Evolutionary conservation across 2,797 vertebrate genomes (phyloP).

Genomic region (Gallinago stenura): DNA sequence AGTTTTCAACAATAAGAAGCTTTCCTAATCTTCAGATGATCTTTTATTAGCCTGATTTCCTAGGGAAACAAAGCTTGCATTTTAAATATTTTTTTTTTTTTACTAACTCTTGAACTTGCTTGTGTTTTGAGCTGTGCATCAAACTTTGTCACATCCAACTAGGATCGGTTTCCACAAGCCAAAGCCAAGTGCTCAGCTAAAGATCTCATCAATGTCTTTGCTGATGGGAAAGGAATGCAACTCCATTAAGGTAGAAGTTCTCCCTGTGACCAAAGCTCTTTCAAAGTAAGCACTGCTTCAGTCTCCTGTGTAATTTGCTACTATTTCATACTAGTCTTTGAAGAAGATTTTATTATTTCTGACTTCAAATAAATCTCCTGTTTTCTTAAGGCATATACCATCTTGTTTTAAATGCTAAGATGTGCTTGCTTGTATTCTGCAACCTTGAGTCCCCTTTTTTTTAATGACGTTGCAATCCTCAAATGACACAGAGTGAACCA

Average conservation of each 20-base stretch:
- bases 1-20: not conserved
- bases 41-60: not conserved
- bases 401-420: not conserved
- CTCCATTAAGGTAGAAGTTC: not conserved
- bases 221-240: not conserved
- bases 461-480: not conserved
- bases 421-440: not conserved
- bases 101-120: not conserved
- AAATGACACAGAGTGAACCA: not conserved
- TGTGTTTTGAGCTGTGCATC: not conserved
- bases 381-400: not conserved
- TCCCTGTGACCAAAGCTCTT: not conserved
- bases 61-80: not conserved
- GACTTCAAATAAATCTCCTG: not conserved
- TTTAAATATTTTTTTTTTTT: not conserved
- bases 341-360: not conserved
- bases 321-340: not conserved
- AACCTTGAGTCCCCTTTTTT: not conserved
- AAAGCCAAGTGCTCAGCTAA: not conserved
- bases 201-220: not conserved
- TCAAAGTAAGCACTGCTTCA: not conserved
- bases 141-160: not conserved
- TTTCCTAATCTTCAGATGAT: not conserved
- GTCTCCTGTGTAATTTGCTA: not conserved
- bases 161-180: not conserved